These are phyloP conservation scores for Trichechus manatus DNA, from an alignment of 2,113 vertebrate genomes.

Conservation along the genomic window DNA sequence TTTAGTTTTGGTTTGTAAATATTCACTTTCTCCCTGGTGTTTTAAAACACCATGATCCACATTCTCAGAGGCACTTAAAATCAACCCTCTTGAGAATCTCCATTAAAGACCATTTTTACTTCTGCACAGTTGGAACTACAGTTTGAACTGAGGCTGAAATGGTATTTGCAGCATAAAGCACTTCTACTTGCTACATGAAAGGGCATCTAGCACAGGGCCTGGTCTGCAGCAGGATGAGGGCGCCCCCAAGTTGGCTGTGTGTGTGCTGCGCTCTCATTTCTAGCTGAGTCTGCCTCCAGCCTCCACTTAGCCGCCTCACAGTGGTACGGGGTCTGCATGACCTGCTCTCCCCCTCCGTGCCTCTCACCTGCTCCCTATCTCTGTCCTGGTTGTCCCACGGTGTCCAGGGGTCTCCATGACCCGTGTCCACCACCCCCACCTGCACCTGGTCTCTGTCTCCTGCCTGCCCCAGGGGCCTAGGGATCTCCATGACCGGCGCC, in stretches of 20 bases:
- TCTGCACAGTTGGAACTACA: background rate
- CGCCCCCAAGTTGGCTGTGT: background rate
- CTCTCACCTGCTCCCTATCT: no score
- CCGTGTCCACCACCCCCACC: background rate
- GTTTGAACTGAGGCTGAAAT: background rate
- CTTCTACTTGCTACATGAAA: background rate
- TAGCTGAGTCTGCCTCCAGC: background rate
- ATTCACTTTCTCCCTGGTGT: background rate
- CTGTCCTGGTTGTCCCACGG: no score
- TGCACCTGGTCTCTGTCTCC: background rate
- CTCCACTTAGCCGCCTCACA: accelerated
- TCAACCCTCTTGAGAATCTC: background rate
- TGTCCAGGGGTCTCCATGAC: background rate
- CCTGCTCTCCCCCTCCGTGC: no score
- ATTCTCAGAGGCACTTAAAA: background rate
- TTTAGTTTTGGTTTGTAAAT: no score
- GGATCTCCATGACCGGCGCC: background rate
- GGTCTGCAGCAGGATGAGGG: background rate
- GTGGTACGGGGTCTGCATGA: background rate
- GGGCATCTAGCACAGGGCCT: background rate
- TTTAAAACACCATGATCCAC: background rate
- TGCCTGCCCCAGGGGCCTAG: background rate
- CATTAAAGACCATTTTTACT: background rate
- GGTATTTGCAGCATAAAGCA: background rate
- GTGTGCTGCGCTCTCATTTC: background rate